phyloP scores from a whole-genome alignment of 1,140 invertebrate genomes.

The Luehdorfia chinensis region DNA sequence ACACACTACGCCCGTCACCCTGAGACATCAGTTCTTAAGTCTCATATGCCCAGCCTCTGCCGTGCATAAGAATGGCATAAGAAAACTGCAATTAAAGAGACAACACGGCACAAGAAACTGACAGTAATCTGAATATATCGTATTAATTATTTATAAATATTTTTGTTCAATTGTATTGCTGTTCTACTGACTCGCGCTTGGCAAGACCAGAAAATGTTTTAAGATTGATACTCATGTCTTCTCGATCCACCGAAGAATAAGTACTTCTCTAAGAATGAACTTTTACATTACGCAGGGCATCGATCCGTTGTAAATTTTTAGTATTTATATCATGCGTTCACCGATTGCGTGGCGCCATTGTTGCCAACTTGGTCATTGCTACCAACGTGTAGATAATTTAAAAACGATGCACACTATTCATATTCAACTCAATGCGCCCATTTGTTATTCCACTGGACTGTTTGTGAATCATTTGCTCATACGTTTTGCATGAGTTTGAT shows the following conservation, averaged over 20 bases:
- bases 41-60: no score
- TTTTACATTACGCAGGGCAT: no score
- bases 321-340: constrained; percentile 4
- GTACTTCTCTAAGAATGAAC: neutral
- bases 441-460: constrained; percentile 8
- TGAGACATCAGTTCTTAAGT: no score
- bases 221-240: neutral
- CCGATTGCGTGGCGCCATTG: constrained; percentile 2
- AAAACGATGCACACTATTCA: neutral
- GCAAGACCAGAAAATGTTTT: no score
- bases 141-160: no score
- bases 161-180: no score
- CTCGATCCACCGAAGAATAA: neutral
- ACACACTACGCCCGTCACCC: no score
- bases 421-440: constrained; percentile 3
- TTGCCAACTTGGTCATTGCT: constrained; percentile 5
- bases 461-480: neutral
- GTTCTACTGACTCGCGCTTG: no score
- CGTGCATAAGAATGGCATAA: no score
- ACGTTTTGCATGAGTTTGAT: constrained; percentile 1
- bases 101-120: no score
- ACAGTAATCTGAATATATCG: no score
- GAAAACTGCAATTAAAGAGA: no score
- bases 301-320: neutral
- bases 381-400: neutral